Base-by-base conservation (phyloP, 2,888 invertebrate genomes). In the Xanthorhoe designata region DNA sequence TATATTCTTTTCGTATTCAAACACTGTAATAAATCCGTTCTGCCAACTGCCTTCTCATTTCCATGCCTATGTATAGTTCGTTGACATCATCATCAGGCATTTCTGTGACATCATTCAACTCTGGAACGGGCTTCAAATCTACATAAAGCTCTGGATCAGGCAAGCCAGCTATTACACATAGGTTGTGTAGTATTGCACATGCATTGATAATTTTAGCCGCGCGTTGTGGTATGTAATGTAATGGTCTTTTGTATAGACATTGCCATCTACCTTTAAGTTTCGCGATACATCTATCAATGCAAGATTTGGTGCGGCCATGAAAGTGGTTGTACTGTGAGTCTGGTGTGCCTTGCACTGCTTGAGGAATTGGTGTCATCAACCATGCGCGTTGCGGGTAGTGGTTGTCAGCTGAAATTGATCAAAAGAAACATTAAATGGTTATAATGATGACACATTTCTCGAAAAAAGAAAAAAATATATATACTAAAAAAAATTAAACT, bases 141-240 rank as follows among this genome's bases (percentile, higher is more conserved):
- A 80, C 66, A 61, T 81, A 81, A 0, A 73, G 77, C 49, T 81
- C 77, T 18, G 84, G 78, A 47, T 86, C 87, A 17, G 80, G 78
- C 29, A 86, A 58, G 1, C 79, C 78, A 15, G 85, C 85, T 63
- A 66, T 78, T 32, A 82, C 75, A 50, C 87, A 86, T 0, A 87
- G 70, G 65, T 87, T 87, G 64, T 87, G 86, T 55, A 87, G 67
- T 4, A 87, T 81, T 15, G 86, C 85, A 76, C 87, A 87, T n/a
- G 87, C 87, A 69, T 87, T 87, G 32, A 87, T 82, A 10, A 87
- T 87, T 61, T 87, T 87, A 2, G 87, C 87, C 8, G 87, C 82
- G 69, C 85, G 78, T 19, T 84, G 82, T 2, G 87, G 86, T 2
- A 85, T 81, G 70, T 88, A 88, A 65, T 87, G 87, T 5, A 87